Conservation (phyloP, 1,140 invertebrate species). For the Pseudachorutes palmiensis region DNA sequence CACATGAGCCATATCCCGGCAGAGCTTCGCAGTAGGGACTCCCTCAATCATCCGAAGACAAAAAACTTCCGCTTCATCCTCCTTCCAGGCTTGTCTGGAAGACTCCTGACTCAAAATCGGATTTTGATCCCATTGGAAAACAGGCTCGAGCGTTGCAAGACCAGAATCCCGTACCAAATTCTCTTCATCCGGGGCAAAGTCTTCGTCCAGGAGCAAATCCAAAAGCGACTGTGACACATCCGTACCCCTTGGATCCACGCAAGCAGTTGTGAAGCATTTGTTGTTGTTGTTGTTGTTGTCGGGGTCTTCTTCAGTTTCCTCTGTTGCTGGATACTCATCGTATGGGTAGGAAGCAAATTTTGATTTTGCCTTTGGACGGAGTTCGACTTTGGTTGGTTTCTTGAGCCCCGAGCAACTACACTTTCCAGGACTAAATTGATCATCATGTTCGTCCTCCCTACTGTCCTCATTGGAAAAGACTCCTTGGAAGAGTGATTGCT, state of each 20-base stretch:
- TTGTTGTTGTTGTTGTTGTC: conserved; percentile 14
- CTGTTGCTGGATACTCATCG: conserved; percentile 32
- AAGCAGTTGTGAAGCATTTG: conserved; percentile 32
- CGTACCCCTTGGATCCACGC: conserved; percentile 33
- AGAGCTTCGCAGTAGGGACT: conserved; percentile 34
- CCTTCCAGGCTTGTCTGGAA: conserved; percentile 9
- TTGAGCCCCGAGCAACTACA: conserved; percentile 36
- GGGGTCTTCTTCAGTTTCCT: conserved; percentile 28
- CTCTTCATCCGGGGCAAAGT: conserved; percentile 32
- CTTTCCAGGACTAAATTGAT: conserved; percentile 26
- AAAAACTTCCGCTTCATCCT: conserved; percentile 34
- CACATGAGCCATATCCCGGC: conserved; percentile 31
- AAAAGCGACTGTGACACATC: conserved; percentile 35
- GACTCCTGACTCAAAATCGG: not conserved
- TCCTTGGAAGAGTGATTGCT: conserved; percentile 37
- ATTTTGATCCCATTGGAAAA: conserved; percentile 20
- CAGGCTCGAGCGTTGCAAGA: conserved; percentile 17
- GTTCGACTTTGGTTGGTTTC: conserved; percentile 23
- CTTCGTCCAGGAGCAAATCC: conserved; percentile 33
- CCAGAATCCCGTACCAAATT: conserved; percentile 10
- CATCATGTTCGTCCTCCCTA: conserved; percentile 27
- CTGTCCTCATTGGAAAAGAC: conserved; percentile 27
- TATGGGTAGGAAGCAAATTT: conserved; percentile 30
- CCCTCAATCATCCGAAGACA: conserved; percentile 36
- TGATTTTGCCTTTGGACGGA: conserved; percentile 30